Evolutionary conservation across 2,113 vertebrate genomes (phyloP), one percentile per base, ranked within the genome.

Genomic region (Nothocercus nigrocapillus): DNA sequence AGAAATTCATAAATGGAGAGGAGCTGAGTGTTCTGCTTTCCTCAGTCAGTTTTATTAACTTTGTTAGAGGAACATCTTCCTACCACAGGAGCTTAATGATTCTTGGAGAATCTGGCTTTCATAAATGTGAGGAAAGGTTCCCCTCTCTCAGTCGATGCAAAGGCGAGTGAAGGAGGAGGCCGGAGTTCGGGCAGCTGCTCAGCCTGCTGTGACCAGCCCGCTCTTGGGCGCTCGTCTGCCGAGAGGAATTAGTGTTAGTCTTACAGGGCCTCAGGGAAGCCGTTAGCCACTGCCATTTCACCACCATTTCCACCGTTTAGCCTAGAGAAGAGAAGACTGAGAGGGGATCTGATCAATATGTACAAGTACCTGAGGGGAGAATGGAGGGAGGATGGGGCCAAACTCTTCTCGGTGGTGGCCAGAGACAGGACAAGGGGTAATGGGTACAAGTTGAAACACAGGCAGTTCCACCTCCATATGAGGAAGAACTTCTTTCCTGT

Each of bases 11-110:
- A 77, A 94, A 93, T 81, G 53, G 69, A 86, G 73, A 61, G 44
- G 16, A 94, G 47, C 77, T 80, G 44, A 79, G 27, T 73, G 86
- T 77, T 95, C 79, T 94, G 40, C n/a, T 95, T 87, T 92, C 88
- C 87, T 58, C 63, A 74, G 11, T 67, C 81, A 36, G 87, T 97
- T 95, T 92, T 89, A 90, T 75, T 89, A 93, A 85, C 59, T 94
- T 90, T 1, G 1, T 92, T 94, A 91, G 18, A 89, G 45, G 70
- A 82, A 67, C 63, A 91, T 82, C 36, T 88, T 42, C 51, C 32
- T 91, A 53, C 74, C 20, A 13, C 1, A 0, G 59, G 78, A 80
- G 13, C 79, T 90, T 66, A 89, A 69, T 69, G 67, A 63, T 68
- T 92, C 75, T 16, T 53, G 79, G 67, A 89, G 59, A 91, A 70